Percentiles rank a stretch among this genome's conserved stretches.
Conservation (phyloP, 2,113 vertebrate genomes). For the Takifugu bimaculatus region DNA sequence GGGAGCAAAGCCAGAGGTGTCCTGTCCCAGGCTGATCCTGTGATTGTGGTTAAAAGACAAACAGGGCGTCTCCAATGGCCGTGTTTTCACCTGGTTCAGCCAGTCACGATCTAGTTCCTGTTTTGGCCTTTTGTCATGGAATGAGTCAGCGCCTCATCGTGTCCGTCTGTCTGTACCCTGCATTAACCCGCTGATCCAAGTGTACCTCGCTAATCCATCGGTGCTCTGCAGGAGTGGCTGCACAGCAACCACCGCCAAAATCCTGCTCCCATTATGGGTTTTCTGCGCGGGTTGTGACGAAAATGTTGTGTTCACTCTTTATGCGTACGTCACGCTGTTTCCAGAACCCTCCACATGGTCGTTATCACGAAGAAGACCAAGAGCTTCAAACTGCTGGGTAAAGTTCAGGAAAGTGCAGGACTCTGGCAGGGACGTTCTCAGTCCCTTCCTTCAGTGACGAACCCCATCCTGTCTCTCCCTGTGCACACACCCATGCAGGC, state of each 20-base stretch:
- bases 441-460: not conserved
- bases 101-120: slow-evolving; percentile 40
- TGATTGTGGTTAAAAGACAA: slow-evolving; percentile 1
- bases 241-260: slow-evolving; percentile 9
- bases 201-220: not conserved
- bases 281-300: too few species aligned
- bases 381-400: slow-evolving; percentile 1
- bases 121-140: slow-evolving; percentile 3
- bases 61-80: not conserved
- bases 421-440: slow-evolving; percentile 8
- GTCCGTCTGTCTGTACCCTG: not conserved
- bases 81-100: slow-evolving; percentile 24
- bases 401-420: slow-evolving; percentile 10
- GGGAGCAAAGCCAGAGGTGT: slow-evolving; percentile 60
- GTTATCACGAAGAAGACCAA: not conserved
- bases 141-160: slow-evolving; percentile 38
- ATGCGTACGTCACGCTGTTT: too few species aligned
- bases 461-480: not conserved
- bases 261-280: not conserved
- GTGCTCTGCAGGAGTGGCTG: not conserved
- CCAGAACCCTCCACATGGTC: too few species aligned
- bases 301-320: too few species aligned
- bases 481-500: slow-evolving; percentile 5
- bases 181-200: not conserved
- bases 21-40: slow-evolving; percentile 39